Percentiles rank a stretch among this genome's conserved stretches.
Conservation (phyloP, 2,888 invertebrate species). For the Periphyllus acericola region DNA sequence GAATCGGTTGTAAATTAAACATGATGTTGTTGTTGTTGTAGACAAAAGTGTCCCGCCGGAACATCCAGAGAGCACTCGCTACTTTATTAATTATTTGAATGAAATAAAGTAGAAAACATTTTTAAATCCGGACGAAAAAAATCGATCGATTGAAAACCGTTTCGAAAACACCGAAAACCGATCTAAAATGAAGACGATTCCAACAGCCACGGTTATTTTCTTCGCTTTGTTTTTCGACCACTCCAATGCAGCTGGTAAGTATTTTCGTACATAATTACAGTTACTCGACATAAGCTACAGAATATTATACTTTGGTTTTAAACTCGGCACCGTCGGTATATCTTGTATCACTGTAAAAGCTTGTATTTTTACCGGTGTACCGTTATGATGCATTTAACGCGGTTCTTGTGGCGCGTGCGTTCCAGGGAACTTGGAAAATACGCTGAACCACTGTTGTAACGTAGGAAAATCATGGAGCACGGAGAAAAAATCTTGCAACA, state of each 20-base stretch:
- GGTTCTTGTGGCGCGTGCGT: background rate
- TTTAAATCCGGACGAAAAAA: too few relatives aligned
- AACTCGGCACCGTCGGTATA: too few relatives aligned
- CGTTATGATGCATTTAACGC: background rate
- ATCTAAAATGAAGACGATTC: too few relatives aligned
- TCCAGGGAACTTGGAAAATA: conserved; percentile 57
- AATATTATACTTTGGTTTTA: too few relatives aligned
- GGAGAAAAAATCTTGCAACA: conserved; percentile 68
- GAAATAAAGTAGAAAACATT: too few relatives aligned
- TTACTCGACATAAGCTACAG: too few relatives aligned
- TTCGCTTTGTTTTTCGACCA: background rate
- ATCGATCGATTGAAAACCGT: too few relatives aligned
- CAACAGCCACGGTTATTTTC: background rate
- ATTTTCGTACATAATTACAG: background rate
- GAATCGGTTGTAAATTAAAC: background rate
- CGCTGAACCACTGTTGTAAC: conserved; percentile 68
- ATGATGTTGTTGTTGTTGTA: background rate
- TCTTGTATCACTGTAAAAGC: background rate
- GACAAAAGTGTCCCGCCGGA: background rate
- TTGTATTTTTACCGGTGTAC: background rate
- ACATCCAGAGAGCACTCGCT: background rate
- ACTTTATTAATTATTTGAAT: too few relatives aligned
- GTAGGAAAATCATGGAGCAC: conserved; percentile 70
- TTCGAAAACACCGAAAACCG: too few relatives aligned
- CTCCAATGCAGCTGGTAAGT: background rate